These are phyloP conservation scores for Tiliacea citrago DNA, from an alignment of 2,888 invertebrate species.

Conservation along the genomic window DNA sequence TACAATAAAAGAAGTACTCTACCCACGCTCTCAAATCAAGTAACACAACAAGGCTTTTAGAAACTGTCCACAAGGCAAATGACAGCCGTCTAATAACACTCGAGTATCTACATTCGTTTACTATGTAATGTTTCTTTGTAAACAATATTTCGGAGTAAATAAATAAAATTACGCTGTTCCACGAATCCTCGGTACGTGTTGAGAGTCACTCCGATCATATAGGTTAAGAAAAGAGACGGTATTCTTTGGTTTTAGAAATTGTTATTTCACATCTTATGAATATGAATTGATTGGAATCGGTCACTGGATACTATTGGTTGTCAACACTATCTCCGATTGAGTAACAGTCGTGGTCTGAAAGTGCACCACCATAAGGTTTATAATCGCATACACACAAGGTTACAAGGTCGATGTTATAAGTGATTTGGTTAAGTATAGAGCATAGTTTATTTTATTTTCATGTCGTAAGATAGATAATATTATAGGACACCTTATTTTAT, in stretches of 20 bases:
- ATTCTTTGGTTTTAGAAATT: not conserved
- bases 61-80: slow-evolving; percentile 40
- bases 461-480: no score
- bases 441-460: no score
- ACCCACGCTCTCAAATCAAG: slow-evolving; percentile 22
- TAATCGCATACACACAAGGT: no score
- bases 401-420: no score
- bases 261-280: no score
- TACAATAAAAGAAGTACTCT: slow-evolving; percentile 44
- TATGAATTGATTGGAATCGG: not conserved
- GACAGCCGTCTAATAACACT: slow-evolving; percentile 48
- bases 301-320: not conserved
- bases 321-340: not conserved
- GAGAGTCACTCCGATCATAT: not conserved
- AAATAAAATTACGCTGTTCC: slow-evolving; percentile 62
- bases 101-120: slow-evolving; percentile 23
- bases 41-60: slow-evolving; percentile 46
- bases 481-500: no score
- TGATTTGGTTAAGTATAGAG: no score
- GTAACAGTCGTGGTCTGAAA: no score
- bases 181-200: slow-evolving; percentile 22
- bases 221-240: not conserved
- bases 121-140: slow-evolving; percentile 51
- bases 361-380: no score
- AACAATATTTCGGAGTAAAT: slow-evolving; percentile 64